Percentiles rank a stretch among this genome's conserved stretches.
Evolutionary conservation across 2,888 invertebrate species (phyloP).

Genomic region (Pachycephus smyrnensis): DNA sequence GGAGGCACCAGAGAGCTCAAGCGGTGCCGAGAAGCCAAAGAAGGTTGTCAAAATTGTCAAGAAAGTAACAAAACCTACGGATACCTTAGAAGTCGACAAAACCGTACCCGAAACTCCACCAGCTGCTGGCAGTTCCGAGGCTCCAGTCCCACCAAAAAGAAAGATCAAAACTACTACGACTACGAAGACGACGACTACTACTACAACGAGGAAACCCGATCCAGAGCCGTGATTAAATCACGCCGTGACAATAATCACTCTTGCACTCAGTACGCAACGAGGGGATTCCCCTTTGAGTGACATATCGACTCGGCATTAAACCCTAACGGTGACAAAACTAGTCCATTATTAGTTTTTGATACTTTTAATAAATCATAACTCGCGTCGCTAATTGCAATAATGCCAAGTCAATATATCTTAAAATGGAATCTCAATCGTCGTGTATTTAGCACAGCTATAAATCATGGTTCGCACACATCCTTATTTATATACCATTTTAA

Average conservation of each 20-base stretch:
- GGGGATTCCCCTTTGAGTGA: not conserved
- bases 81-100: constrained; percentile 64
- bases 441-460: not conserved
- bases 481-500: constrained; percentile 15
- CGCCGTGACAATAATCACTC: not conserved
- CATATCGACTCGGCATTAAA: not conserved
- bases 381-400: not conserved
- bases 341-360: constrained; percentile 38
- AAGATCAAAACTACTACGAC: constrained; percentile 45
- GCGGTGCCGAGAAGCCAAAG: constrained; percentile 59
- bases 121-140: constrained; percentile 56
- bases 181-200: constrained; percentile 28
- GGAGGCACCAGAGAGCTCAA: constrained; percentile 41
- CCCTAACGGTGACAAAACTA: constrained; percentile 31
- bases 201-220: constrained; percentile 42
- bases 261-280: not conserved
- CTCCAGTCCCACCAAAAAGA: constrained; percentile 68
- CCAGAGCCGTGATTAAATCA: constrained; percentile 38
- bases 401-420: not conserved
- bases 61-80: constrained; percentile 55
- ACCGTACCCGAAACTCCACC: constrained; percentile 70
- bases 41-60: constrained; percentile 69
- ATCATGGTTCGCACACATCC: not conserved
- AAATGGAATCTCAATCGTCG: not conserved
- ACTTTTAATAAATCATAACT: constrained; percentile 31